Evolutionary conservation across 1,140 invertebrate species (phyloP), one percentile per base, ranked within the genome.

Genomic region (Tetragnatha versicolor): DNA sequence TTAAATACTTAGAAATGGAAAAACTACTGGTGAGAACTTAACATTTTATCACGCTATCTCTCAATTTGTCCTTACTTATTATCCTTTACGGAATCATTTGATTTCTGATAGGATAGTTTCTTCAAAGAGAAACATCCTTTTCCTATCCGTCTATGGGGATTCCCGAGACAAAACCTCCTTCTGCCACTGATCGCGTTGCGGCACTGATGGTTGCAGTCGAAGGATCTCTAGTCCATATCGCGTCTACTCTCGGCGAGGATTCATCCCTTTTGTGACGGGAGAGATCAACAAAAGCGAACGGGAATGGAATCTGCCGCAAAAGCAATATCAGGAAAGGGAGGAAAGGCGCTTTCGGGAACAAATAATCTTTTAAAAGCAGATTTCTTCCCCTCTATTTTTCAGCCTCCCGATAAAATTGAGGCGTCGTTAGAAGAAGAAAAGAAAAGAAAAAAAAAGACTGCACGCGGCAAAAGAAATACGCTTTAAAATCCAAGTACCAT

Each of bases 311-410:
- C 33, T n/a, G 61, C 73, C 73, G 61, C 73, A 77, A 77, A 77
- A 77, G 73, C 73, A 77, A 77, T 77, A 77, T 77, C 73, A 77
- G 31, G 60, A 39, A 61, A 73, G 22, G 39, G 51, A 31, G 0
- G 55, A 42, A 17, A 39, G 20, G 47, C 31, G 47, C 31, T 77
- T 77, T 61, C 66, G 73, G n/a, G 73, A 77, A 77, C 73, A 77
- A 77, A 77, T 77, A 77, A 77, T 77, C 73, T 77, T 77, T 77
- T 77, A 77, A 77, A 77, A 77, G 73, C 73, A 47, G 60, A 77
- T 77, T 77, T 63, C 73, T 77, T 77, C 31, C 33, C 31, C 55
- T 37, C 20, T 42, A 39, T 53, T 29, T 47, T 20, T 17, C 20
- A 47, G 12, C 9, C 29, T 37, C 14, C 27, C 42, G 42, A 77